Base-by-base conservation (phyloP, 1,140 invertebrate species). In the Charaxes varanes region DNA sequence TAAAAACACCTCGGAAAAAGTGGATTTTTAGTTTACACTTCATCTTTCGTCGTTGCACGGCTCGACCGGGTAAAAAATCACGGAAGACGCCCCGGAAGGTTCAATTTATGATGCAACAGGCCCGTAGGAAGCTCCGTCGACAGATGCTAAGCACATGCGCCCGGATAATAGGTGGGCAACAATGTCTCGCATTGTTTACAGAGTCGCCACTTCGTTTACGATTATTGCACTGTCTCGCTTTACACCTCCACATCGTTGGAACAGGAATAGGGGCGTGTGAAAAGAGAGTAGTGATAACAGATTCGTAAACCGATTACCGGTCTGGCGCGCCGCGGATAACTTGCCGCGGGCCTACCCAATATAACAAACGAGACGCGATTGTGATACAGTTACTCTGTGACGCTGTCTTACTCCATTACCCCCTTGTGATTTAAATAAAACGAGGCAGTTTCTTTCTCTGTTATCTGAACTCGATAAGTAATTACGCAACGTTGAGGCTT, bases 61-160 rank as follows among this genome's bases (percentile, higher is more conserved):
- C 71, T 69, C 61, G 54, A 67, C 27, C 48, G 46, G 33, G 48
- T 74, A 79, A 79, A 80, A 82, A 79, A 69, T 68, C 54, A 64
- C 60, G 73, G 77, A 77, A 77, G 73, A 58, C 42, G 59, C 51
- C 52, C 68, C 73, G 77, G 73, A 77, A 80, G 68, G 63, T 48
- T 74, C 62, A 56, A 77, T 78, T 82, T 82, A 80, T 80, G 76
- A 79, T 71, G 55, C 63, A 67, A 64, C 69, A 68, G 53, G 60
- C 56, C 41, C 26, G 47, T 69, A 70, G 77, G 73, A 78, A 70
- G 59, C 58, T 49, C 36, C 60, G 76, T 55, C 59, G 79, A 83
- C 76, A 80, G 76, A 80, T 63, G 67, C 51, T 54, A 35, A 57
- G 57, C 79, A 79, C 55, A 70, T 77, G 67, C 55, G 19, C 47